Conservation (phyloP, 2,797 vertebrate genomes). For the Crocidura indochinensis region DNA sequence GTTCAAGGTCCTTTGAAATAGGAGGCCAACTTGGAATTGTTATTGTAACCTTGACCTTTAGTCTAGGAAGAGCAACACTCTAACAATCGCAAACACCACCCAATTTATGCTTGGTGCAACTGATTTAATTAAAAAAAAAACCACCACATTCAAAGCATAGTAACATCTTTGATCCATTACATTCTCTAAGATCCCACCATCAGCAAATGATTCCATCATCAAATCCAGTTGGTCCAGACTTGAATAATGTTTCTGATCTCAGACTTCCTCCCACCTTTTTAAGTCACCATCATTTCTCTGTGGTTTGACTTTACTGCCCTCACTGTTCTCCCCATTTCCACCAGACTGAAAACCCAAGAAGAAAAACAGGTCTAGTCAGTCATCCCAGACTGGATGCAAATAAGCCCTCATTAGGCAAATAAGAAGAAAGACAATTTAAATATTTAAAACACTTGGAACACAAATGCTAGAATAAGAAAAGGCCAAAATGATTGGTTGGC, state of each 20-base stretch:
- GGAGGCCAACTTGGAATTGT: not conserved
- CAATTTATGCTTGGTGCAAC: not conserved
- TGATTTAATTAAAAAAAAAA: not conserved
- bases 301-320: not conserved
- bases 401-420: slow-evolving; percentile 78
- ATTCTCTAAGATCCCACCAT: not conserved
- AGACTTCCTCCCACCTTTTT: not conserved
- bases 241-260: not conserved
- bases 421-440: slow-evolving; percentile 77
- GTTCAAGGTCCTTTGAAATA: not conserved
- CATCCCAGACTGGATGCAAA: slow-evolving; percentile 72
- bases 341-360: slow-evolving; percentile 14
- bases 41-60: not conserved
- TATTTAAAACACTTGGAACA: slow-evolving; percentile 74
- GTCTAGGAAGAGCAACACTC: not conserved
- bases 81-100: not conserved
- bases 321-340: not conserved
- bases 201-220: not conserved
- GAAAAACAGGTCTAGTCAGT: slow-evolving; percentile 30
- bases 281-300: fast-evolving
- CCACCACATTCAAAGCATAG: not conserved
- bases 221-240: not conserved
- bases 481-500: slow-evolving; percentile 23
- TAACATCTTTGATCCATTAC: not conserved
- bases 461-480: slow-evolving; percentile 71